Base-by-base conservation (phyloP, 1,140 invertebrate genomes). In the Cotesia glomerata region DNA sequence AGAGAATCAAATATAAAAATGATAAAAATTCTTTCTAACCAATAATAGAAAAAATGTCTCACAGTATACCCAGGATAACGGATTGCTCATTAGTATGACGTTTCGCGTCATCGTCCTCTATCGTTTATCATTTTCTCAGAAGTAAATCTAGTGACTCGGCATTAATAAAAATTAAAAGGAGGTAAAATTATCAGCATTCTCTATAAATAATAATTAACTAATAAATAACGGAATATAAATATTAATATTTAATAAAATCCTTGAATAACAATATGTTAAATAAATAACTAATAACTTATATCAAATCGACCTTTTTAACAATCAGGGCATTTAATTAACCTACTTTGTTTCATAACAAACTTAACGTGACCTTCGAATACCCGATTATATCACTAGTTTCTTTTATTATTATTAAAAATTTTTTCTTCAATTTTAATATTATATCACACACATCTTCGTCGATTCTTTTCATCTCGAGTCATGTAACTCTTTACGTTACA, bases 391-490 rank as follows among this genome's bases (percentile, higher is more conserved):
- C 63, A 49, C 18, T 65, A 35, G 45, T 35, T 72, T 65, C 63
- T 64, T 72, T 72, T 66, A 14, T 54, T 66, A 66, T 72, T 66
- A 14, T 54, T 66, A 66, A 72, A 72, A 66, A 66, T 72, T 72
- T 66, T 66, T 72, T 52, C 58, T 8, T 52, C 51, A 49, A 65
- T 49, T 16, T 18, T 16, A 7, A 64, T n/a, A 35, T 14, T 14
- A 39, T 36, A 36, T 9, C 62, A n/a, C 52, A n/a, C 39, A 45
- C 39, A 45, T 45, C 39, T 45, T 45, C 39, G 39, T 45, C 39
- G 11, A 45, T 45, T 45, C 8, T 45, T 45, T 45, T 45, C 39
- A 45, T 45, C 39, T 45, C 39, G 8, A 7, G 11, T 71, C 61
- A 71, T 71, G 62, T 71, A 71, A 71, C 39, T 64, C 62, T n/a